These are phyloP conservation scores for Leptopilina clavipes DNA, from an alignment of 1,140 invertebrate species.

Conservation along the genomic window DNA sequence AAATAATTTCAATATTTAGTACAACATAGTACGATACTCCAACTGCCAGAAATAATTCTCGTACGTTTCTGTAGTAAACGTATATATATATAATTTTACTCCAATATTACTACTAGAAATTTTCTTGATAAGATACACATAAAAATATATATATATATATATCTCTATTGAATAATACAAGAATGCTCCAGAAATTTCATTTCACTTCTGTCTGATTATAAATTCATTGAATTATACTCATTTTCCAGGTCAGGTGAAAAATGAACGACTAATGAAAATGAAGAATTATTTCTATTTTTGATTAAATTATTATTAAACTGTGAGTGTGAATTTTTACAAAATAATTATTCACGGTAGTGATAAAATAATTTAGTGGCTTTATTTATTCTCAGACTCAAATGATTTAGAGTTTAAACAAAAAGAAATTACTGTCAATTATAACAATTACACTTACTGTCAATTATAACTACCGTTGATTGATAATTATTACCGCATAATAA, in stretches of 20 bases:
- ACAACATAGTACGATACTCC: neutral
- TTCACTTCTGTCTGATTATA: neutral
- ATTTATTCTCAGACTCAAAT: too few species aligned
- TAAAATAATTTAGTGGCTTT: too few species aligned
- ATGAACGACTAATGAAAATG: neutral
- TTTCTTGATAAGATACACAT: neutral
- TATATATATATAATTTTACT: neutral
- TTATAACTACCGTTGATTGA: too few species aligned
- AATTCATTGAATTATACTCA: constrained; percentile 8
- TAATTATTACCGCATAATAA: too few species aligned
- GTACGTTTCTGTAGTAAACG: constrained; percentile 2
- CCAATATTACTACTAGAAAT: neutral
- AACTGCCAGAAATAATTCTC: neutral
- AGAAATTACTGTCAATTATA: too few species aligned
- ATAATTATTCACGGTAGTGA: too few species aligned
- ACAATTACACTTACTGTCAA: too few species aligned
- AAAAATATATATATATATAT: neutral
- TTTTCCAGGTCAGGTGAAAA: constrained; percentile 19
- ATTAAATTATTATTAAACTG: neutral
- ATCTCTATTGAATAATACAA: neutral
- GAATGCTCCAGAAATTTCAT: constrained; percentile 12
- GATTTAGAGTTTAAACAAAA: too few species aligned
- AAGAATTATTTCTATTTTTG: neutral
- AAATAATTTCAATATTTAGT: constrained; percentile 5
- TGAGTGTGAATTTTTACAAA: too few species aligned